Percentiles rank a stretch among this genome's conserved stretches.
Conservation (phyloP, 2,888 invertebrate genomes). For the Galerucella nymphaeae region DNA sequence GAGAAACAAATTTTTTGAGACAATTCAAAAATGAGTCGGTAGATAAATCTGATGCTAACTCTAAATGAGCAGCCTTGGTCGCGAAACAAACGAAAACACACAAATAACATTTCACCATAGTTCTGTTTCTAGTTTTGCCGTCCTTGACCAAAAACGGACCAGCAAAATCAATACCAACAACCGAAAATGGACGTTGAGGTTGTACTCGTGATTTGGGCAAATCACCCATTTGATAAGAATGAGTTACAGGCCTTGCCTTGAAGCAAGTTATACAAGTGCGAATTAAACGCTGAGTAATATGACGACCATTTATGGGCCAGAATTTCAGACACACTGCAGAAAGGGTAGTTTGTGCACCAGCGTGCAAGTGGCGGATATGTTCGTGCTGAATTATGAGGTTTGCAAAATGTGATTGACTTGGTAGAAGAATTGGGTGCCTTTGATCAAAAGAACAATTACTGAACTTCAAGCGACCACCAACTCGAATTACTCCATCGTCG, state of each 20-base stretch:
- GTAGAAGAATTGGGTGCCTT: constrained; percentile 16
- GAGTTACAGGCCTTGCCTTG: background rate
- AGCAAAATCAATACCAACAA: constrained; percentile 44
- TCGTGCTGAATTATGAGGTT: constrained; percentile 39
- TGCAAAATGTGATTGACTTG: constrained; percentile 30
- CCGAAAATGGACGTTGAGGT: constrained; percentile 37
- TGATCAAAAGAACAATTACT: constrained; percentile 6
- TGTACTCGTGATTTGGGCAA: background rate
- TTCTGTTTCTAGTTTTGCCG: constrained; percentile 32
- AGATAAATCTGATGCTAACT: constrained; percentile 42
- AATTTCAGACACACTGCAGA: constrained; percentile 31
- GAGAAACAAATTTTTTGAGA: constrained; percentile 47
- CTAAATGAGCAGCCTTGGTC: constrained; percentile 45
- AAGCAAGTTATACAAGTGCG: background rate
- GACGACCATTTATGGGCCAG: constrained; percentile 53
- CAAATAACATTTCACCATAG: constrained; percentile 41
- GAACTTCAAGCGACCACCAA: constrained; percentile 5
- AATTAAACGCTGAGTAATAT: constrained; percentile 29
- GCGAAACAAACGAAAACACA: constrained; percentile 45
- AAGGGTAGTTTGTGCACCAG: constrained; percentile 40
- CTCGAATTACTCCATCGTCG: background rate
- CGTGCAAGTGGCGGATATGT: constrained; percentile 40
- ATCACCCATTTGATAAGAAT: background rate
- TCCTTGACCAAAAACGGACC: constrained; percentile 44
- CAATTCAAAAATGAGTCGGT: constrained; percentile 44